Percentiles rank a stretch among this genome's conserved stretches.
phyloP scores from a whole-genome alignment of 2,888 invertebrate genomes.

The Arenicola marina region DNA sequence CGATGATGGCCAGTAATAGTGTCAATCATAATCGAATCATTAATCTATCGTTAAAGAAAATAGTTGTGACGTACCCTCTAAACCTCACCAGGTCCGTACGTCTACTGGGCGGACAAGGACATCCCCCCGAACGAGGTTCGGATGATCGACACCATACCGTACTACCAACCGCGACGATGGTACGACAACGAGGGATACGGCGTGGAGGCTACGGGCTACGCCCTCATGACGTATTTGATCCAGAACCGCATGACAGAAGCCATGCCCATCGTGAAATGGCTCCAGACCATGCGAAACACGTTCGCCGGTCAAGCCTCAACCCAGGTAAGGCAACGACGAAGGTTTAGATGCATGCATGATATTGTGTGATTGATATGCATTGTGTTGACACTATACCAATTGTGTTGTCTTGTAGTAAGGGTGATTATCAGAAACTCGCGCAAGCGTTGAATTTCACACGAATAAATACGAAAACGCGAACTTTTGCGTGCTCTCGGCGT shows the following conservation, averaged over 20 bases:
- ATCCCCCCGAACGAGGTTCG: constrained; percentile 49
- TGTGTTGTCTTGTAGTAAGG: too few species aligned
- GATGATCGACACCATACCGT: constrained; percentile 67
- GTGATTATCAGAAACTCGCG: too few species aligned
- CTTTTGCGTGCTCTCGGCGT: too few species aligned
- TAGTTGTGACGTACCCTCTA: too few species aligned
- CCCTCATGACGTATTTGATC: constrained; percentile 75
- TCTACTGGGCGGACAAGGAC: constrained; percentile 52
- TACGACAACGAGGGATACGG: constrained; percentile 87
- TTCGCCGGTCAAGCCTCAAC: constrained; percentile 56
- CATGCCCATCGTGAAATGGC: constrained; percentile 55
- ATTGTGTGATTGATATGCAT: background rate
- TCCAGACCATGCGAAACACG: constrained; percentile 56
- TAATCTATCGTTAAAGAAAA: too few species aligned
- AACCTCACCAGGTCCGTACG: constrained; percentile 15
- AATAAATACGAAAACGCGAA: too few species aligned
- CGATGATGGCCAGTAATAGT: too few species aligned
- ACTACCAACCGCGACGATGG: constrained; percentile 78
- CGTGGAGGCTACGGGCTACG: constrained; percentile 91
- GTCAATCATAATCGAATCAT: too few species aligned
- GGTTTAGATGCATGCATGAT: too few species aligned
- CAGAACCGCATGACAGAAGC: constrained; percentile 27
- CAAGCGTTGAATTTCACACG: too few species aligned
- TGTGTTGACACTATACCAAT: too few species aligned
- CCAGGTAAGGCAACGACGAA: constrained; percentile 48